Conservation (phyloP, 2,113 vertebrate genomes). For the Bostrychus sinensis region DNA sequence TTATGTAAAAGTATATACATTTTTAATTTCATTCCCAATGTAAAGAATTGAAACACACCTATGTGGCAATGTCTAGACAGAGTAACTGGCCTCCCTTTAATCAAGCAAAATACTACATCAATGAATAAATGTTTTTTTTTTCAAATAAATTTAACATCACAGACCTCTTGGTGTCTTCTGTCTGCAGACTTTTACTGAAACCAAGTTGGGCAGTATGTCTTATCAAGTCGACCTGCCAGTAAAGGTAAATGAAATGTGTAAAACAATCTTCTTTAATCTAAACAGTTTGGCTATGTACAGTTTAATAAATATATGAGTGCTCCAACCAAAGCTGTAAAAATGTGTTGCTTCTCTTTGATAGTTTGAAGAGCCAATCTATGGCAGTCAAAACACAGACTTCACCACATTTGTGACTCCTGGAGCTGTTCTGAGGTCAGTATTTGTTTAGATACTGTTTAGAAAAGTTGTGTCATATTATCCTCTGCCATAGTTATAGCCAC, state of each 20-base stretch:
- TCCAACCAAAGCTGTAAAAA: not conserved
- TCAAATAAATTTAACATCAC: not conserved
- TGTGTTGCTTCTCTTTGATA: conserved; percentile 25
- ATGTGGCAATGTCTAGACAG: no score
- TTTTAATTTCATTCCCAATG: no score
- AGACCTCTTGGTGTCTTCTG: not conserved
- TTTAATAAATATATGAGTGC: not conserved
- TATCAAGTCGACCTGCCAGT: conserved; percentile 74
- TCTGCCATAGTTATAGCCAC: not conserved
- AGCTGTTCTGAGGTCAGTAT: conserved; percentile 79
- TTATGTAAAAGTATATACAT: no score
- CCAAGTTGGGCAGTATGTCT: conserved; percentile 67
- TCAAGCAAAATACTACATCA: no score
- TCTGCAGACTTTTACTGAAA: conserved; percentile 70
- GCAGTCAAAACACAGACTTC: conserved; percentile 78
- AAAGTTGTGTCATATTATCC: not conserved
- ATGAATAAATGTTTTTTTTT: no score
- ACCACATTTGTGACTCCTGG: conserved; percentile 82
- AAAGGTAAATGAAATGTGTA: conserved; percentile 64
- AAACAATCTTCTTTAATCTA: not conserved
- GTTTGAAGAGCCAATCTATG: conserved; percentile 82
- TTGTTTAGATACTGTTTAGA: not conserved
- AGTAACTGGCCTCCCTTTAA: not conserved
- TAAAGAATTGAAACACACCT: no score
- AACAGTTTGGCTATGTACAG: not conserved